Evolutionary conservation across 2,888 invertebrate genomes (phyloP).

Genomic region (Phlogophora meticulosa): DNA sequence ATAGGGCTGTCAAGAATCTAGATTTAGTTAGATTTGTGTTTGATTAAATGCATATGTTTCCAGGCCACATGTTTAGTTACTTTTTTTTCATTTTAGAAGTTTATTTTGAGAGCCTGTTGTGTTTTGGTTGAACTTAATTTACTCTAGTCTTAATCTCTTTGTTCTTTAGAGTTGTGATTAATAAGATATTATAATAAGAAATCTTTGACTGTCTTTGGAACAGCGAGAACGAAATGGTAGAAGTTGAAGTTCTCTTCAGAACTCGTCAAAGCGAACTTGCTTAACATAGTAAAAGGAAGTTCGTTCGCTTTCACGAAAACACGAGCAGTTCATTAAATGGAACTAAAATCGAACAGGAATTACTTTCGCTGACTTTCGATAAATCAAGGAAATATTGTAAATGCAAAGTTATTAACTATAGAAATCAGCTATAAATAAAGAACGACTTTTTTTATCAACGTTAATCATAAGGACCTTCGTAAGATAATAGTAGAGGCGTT

Average conservation of each 20-base stretch:
- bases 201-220: slow-evolving; percentile 4
- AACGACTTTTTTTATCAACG: neutral
- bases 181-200: neutral
- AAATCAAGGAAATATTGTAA: slow-evolving; percentile 6
- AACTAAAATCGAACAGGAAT: slow-evolving; percentile 11
- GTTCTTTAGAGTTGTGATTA: neutral
- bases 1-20: slow-evolving; percentile 27
- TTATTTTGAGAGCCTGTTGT: neutral
- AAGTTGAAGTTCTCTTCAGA: slow-evolving; percentile 12
- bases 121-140: neutral
- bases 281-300: slow-evolving; percentile 14
- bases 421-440: neutral
- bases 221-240: neutral
- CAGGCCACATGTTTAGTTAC: neutral
- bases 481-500: neutral
- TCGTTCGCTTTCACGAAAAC: slow-evolving; percentile 18
- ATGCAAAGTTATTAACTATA: neutral
- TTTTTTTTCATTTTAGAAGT: neutral
- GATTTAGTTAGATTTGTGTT: neutral
- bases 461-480: neutral
- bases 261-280: slow-evolving; percentile 31
- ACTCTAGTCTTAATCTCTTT: neutral
- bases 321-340: slow-evolving; percentile 10
- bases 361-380: slow-evolving; percentile 2
- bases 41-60: neutral